Percentiles rank a stretch among this genome's conserved stretches.
These are phyloP conservation scores for Gopherus evgoodei DNA, from an alignment of 2,113 vertebrate species.

Conservation along the genomic window DNA sequence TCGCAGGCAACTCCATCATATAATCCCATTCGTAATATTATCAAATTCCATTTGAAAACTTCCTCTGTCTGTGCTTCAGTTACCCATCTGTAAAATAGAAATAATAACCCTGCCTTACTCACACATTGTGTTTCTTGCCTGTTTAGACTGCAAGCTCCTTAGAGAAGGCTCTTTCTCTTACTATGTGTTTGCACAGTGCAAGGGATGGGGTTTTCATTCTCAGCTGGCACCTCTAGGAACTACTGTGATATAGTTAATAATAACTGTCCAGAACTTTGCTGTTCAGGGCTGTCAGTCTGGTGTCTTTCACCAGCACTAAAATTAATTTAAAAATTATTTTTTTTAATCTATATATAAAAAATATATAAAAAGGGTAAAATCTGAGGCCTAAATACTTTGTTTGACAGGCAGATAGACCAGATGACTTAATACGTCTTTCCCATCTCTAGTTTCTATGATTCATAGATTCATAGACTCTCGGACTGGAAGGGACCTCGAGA, in stretches of 20 bases:
- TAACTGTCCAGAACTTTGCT: not conserved
- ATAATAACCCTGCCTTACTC: slow-evolving; percentile 6
- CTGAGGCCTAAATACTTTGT: not conserved
- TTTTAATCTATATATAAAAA: not conserved
- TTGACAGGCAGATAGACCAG: not conserved
- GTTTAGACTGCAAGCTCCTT: not conserved
- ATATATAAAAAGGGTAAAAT: not conserved
- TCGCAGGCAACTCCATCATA: not conserved
- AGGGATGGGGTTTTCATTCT: not conserved
- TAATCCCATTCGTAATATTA: not conserved
- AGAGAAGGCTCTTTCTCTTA: not conserved
- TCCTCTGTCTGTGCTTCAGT: not conserved
- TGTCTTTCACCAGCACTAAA: not conserved
- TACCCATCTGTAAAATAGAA: slow-evolving; percentile 3
- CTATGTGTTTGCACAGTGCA: not conserved
- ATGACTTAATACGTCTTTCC: not conserved
- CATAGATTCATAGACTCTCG: no score
- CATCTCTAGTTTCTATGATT: not conserved
- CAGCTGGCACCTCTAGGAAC: not conserved
- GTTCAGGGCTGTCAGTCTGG: not conserved
- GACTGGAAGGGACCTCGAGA: no score
- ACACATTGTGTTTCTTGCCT: not conserved
- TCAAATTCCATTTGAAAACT: not conserved
- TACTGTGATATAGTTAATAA: not conserved
- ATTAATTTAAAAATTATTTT: not conserved